phyloP scores from a whole-genome alignment of 2,113 vertebrate species.

The Numida meleagris region DNA sequence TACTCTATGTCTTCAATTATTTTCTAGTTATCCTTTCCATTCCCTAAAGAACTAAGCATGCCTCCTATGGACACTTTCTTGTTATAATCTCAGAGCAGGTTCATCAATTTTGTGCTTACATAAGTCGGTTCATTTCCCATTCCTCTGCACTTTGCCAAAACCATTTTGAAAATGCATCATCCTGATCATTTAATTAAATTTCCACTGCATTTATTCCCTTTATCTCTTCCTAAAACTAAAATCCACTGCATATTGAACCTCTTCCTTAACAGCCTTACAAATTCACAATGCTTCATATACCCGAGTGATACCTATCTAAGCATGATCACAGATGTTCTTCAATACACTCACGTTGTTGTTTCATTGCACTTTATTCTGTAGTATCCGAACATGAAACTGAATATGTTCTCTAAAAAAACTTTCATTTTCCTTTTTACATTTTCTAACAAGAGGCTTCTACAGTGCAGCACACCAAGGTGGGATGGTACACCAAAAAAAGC shows the following conservation, averaged over 20 bases:
- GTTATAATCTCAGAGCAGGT: background rate
- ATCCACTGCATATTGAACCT: background rate
- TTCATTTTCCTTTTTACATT: background rate
- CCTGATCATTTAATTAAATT: conserved; percentile 44
- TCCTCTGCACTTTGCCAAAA: conserved; percentile 18
- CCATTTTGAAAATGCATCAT: conserved; percentile 39
- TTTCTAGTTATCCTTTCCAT: background rate
- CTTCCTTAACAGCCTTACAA: background rate
- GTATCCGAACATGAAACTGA: background rate
- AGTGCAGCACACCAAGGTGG: background rate
- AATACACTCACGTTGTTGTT: background rate
- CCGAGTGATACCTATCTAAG: background rate
- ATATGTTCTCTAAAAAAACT: background rate
- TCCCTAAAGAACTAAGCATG: background rate
- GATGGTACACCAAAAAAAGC: background rate
- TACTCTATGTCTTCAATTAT: background rate
- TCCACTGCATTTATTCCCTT: conserved; percentile 17
- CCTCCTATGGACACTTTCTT: background rate
- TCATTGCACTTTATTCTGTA: background rate
- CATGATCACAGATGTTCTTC: background rate
- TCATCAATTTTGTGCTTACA: conserved; percentile 6
- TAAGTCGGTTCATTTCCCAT: conserved; percentile 4
- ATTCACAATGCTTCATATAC: background rate
- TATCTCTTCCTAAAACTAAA: conserved; percentile 36
- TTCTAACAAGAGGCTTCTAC: background rate